Conservation (phyloP, 2,888 invertebrate genomes). For the Listrodromus nycthemerus region DNA sequence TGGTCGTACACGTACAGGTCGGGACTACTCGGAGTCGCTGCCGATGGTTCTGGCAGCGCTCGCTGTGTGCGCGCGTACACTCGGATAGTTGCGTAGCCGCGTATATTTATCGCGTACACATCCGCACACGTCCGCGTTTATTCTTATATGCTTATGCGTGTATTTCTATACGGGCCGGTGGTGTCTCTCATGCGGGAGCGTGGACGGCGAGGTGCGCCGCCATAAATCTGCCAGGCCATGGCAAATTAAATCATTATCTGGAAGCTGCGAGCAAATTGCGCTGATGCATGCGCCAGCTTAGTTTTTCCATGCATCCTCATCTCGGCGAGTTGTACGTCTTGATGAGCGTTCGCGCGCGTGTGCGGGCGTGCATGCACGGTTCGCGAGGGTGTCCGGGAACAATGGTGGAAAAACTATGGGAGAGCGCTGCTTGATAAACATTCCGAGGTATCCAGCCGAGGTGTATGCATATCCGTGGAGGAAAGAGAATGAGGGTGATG, state of each 20-base stretch:
- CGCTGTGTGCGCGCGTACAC: constrained; percentile 45
- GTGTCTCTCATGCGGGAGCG: constrained; percentile 57
- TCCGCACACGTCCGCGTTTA: not conserved
- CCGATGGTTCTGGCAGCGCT: constrained; percentile 41
- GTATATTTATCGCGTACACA: constrained; percentile 48
- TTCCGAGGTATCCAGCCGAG: not conserved
- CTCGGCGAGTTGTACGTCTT: constrained; percentile 29
- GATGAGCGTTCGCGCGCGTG: constrained; percentile 20
- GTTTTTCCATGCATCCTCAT: constrained; percentile 63
- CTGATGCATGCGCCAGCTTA: constrained; percentile 72
- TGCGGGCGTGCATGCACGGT: not conserved
- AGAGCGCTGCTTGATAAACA: not conserved
- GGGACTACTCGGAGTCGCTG: constrained; percentile 26
- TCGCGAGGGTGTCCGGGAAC: not conserved
- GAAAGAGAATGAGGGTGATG: not conserved
- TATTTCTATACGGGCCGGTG: constrained; percentile 30
- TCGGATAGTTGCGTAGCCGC: constrained; percentile 17
- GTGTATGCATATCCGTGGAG: not conserved
- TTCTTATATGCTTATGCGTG: constrained; percentile 26
- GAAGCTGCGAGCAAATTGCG: constrained; percentile 80
- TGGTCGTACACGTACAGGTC: constrained; percentile 38
- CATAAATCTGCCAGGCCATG: constrained; percentile 79
- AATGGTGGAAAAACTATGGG: not conserved
- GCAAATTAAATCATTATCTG: constrained; percentile 82
- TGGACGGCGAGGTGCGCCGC: constrained; percentile 76